Evolutionary conservation across 2,888 invertebrate species (phyloP), one percentile per base, ranked within the genome.

Genomic region (Eilema caniola): DNA sequence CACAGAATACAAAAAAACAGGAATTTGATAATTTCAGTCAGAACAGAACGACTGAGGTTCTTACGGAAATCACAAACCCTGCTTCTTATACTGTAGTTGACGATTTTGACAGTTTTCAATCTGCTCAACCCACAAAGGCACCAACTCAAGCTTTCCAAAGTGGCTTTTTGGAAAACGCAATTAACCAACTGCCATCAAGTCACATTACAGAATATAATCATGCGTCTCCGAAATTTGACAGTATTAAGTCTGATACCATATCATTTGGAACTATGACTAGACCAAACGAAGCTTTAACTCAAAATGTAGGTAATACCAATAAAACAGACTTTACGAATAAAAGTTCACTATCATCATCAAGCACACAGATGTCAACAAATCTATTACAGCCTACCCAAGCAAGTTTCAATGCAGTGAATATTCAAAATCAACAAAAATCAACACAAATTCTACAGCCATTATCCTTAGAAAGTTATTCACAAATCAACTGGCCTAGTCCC

Each of bases 401-500:
- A 8, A 84, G 75, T 70, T 76, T 85, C 7, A 85, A 72, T 75
- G 61, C 75, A 67, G 10, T 73, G 37, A 73, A 82, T 66, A 73
- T 82, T 69, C 88, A 87, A 71, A 86, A 63, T 75, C 90, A 90
- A 75, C 88, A 90, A 74, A 91, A 90, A 72, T 81, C 89, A 47
- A 87, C 86, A n/a, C 95, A 95, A 89, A 95, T 95, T 81, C 82
- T 95, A 69, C 94, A 95, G 78, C 95, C 95, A 0, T 80, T 95
- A 37, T 94, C 95, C 11, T 83, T 95, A 77, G 95, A 95, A 81
- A 93, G 95, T 77, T 95, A 91, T 82, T 95, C 96, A 1, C 94
- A 96, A 86, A 96, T 96, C 62, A 96, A 96, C 84, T 96, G 96
- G 96, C 96, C 96, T 5, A 96, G 96, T 84, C 96, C 96, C 20